phyloP scores from a whole-genome alignment of 2,888 invertebrate genomes.

The Heliconius ismenius region DNA sequence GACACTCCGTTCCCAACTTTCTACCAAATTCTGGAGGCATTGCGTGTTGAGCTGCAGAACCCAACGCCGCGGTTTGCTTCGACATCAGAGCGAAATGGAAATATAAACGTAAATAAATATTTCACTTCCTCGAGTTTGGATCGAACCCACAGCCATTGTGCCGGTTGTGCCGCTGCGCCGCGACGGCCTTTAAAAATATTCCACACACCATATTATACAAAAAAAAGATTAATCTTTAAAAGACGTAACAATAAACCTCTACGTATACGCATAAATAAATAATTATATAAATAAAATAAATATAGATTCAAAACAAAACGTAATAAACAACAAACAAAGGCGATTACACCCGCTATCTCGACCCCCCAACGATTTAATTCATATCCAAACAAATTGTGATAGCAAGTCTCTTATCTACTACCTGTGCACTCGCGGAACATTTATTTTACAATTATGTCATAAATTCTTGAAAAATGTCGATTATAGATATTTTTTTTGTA shows the following conservation, averaged over 20 bases:
- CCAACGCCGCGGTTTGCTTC: too few relatives aligned
- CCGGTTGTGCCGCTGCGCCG: too few relatives aligned
- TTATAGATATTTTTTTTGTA: slow-evolving; percentile 1
- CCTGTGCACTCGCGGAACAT: slow-evolving; percentile 24
- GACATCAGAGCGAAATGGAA: too few relatives aligned
- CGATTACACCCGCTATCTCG: slow-evolving; percentile 24
- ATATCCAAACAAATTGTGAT: slow-evolving; percentile 14
- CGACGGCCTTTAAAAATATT: neutral
- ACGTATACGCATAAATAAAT: neutral
- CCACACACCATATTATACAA: neutral
- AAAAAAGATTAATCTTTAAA: neutral
- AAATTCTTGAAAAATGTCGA: neutral
- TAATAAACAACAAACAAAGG: slow-evolving; percentile 1
- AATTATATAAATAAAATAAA: neutral
- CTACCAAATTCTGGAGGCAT: too few relatives aligned
- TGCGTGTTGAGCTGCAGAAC: too few relatives aligned
- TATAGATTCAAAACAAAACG: neutral
- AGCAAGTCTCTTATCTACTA: slow-evolving; percentile 23
- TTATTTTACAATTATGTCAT: slow-evolving; percentile 11
- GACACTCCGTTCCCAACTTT: too few relatives aligned
- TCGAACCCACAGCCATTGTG: too few relatives aligned
- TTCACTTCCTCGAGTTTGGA: too few relatives aligned
- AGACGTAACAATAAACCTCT: neutral
- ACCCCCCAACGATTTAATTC: slow-evolving; percentile 31
- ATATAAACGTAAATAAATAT: too few relatives aligned